phyloP scores from a whole-genome alignment of 2,797 vertebrate genomes.

The Podarcis lilfordi region DNA sequence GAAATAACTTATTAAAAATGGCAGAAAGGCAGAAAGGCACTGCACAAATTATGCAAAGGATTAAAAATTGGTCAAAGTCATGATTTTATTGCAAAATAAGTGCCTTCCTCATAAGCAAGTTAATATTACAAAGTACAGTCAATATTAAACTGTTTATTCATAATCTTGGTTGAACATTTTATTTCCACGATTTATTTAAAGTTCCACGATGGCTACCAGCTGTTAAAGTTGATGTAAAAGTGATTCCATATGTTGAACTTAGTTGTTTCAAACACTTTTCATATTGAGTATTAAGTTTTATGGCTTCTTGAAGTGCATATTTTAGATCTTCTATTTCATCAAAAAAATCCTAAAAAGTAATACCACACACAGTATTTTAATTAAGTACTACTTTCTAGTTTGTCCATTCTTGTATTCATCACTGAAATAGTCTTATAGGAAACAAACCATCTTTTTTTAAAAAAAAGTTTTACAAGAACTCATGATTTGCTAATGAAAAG shows the following conservation, averaged over 20 bases:
- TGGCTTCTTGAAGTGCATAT: slow-evolving; percentile 64
- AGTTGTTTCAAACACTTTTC: slow-evolving; percentile 71
- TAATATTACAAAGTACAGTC: slow-evolving; percentile 3
- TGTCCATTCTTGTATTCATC: not conserved
- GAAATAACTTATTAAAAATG: not conserved
- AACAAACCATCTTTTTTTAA: not conserved
- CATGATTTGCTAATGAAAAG: slow-evolving; percentile 21
- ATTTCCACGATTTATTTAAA: slow-evolving; percentile 16
- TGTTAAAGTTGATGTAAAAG: slow-evolving; percentile 46
- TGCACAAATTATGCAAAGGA: slow-evolving; percentile 5
- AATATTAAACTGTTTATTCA: slow-evolving; percentile 6
- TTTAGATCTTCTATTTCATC: slow-evolving; percentile 77
- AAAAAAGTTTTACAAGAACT: not conserved
- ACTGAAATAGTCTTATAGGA: not conserved
- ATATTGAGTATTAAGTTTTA: slow-evolving; percentile 71
- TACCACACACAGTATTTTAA: slow-evolving; percentile 22
- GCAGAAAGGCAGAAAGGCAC: not conserved
- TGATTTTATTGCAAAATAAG: slow-evolving; percentile 22
- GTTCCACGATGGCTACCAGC: not conserved
- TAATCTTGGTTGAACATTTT: slow-evolving; percentile 24
- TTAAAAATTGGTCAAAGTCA: not conserved
- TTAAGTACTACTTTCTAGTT: slow-evolving; percentile 7
- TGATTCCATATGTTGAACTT: slow-evolving; percentile 62
- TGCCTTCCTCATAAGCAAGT: not conserved
- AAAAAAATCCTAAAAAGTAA: slow-evolving; percentile 73